phyloP scores from a whole-genome alignment of 2,888 invertebrate genomes.

The Linnaemya tessellans region DNA sequence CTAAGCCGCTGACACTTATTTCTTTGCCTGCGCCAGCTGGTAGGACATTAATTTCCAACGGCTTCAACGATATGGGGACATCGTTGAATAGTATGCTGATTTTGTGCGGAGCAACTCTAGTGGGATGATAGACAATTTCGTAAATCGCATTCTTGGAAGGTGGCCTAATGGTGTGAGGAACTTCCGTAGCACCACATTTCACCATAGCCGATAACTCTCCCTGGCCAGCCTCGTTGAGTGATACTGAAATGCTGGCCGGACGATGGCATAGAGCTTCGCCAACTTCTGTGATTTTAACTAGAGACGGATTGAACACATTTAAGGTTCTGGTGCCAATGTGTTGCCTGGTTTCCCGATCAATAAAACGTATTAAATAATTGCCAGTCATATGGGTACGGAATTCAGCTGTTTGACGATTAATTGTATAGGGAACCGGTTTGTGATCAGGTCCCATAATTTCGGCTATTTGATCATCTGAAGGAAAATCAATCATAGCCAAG shows the following conservation, averaged over 20 bases:
- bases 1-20: slow-evolving; percentile 89
- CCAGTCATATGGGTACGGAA: slow-evolving; percentile 91
- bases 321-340: slow-evolving; percentile 87
- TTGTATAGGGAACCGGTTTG: slow-evolving; percentile 86
- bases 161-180: slow-evolving; percentile 91
- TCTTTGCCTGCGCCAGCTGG: slow-evolving; percentile 89
- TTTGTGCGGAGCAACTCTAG: slow-evolving; percentile 93
- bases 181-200: slow-evolving; percentile 91
- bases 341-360: slow-evolving; percentile 86
- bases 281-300: slow-evolving; percentile 89
- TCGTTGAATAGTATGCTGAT: slow-evolving; percentile 94
- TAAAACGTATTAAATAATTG: slow-evolving; percentile 88
- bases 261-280: slow-evolving; percentile 92
- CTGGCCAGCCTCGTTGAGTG: slow-evolving; percentile 91
- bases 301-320: slow-evolving; percentile 91
- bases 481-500: slow-evolving; percentile 86
- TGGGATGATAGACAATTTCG: slow-evolving; percentile 94
- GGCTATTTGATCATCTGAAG: slow-evolving; percentile 86
- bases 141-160: slow-evolving; percentile 88
- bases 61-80: slow-evolving; percentile 86
- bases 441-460: slow-evolving; percentile 88
- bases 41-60: slow-evolving; percentile 85
- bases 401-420: slow-evolving; percentile 87
- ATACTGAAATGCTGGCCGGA: slow-evolving; percentile 91
- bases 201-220: slow-evolving; percentile 92